Percentiles rank a stretch among this genome's conserved stretches.
Evolutionary conservation across 1,140 invertebrate genomes (phyloP).

Genomic region (Drosophila malerkotliana): DNA sequence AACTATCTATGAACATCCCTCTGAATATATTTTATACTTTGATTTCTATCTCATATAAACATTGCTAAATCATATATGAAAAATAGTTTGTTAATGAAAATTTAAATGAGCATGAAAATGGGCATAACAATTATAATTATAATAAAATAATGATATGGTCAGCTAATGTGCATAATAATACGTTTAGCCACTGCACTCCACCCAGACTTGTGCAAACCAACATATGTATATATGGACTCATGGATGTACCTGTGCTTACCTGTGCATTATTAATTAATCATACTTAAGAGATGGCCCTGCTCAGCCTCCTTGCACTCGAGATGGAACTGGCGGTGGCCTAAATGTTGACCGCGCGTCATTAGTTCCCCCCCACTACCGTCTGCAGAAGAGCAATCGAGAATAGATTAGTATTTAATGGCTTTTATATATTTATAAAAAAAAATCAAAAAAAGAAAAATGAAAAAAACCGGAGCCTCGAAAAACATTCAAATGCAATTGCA

Average conservation of each 20-base stretch:
- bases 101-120: slow-evolving; percentile 41
- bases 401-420: slow-evolving; percentile 83
- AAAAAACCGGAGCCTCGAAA: slow-evolving; percentile 44
- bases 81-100: slow-evolving; percentile 27
- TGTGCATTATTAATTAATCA: slow-evolving; percentile 53
- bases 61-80: background rate
- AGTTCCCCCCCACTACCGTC: slow-evolving; percentile 27
- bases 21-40: background rate
- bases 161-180: slow-evolving; percentile 45
- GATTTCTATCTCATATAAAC: background rate
- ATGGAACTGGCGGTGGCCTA: slow-evolving; percentile 39
- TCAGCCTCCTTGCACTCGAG: slow-evolving; percentile 30
- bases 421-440: slow-evolving; percentile 67
- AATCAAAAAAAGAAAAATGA: slow-evolving; percentile 14
- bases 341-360: slow-evolving; percentile 66
- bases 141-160: slow-evolving; percentile 36
- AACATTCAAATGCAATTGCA: slow-evolving; percentile 74
- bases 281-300: slow-evolving; percentile 47
- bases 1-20: too few relatives aligned
- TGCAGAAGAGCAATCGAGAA: slow-evolving; percentile 76
- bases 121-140: slow-evolving; percentile 42
- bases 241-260: slow-evolving; percentile 36
- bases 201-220: slow-evolving; percentile 8
- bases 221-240: background rate
- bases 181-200: slow-evolving; percentile 20